Conservation (phyloP, 2,113 vertebrate genomes). For the Podarcis cretensis region DNA sequence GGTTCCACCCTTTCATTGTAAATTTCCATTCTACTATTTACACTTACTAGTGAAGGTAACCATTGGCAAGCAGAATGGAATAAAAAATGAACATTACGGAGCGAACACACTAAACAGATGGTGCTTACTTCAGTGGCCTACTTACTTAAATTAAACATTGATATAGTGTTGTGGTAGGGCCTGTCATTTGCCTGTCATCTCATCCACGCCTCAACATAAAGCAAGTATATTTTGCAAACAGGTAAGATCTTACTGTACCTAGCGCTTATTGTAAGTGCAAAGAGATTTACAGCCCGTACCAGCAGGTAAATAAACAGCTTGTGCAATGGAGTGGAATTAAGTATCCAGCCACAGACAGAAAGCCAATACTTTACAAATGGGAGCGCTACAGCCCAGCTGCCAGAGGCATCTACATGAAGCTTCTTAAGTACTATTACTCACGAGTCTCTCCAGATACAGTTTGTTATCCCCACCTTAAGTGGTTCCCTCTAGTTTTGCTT, state of each 20-base stretch:
- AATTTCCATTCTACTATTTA: slow-evolving; percentile 33
- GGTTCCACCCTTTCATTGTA: neutral
- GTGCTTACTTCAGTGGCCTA: slow-evolving; percentile 35
- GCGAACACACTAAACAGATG: slow-evolving; percentile 43
- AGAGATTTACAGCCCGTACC: slow-evolving; percentile 62
- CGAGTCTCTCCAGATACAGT: slow-evolving; percentile 57
- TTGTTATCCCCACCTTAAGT: slow-evolving; percentile 61
- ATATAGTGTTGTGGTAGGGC: neutral
- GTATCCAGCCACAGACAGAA: slow-evolving; percentile 66
- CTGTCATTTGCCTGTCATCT: slow-evolving; percentile 33
- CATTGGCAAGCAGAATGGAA: slow-evolving; percentile 30
- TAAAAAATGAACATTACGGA: slow-evolving; percentile 38
- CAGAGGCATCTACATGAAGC: slow-evolving; percentile 59
- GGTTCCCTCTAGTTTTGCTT: slow-evolving; percentile 55
- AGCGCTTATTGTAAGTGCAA: slow-evolving; percentile 53
- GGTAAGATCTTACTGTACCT: slow-evolving; percentile 42
- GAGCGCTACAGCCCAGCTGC: slow-evolving; percentile 29
- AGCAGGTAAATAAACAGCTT: slow-evolving; percentile 68
- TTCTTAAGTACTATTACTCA: slow-evolving; percentile 58
- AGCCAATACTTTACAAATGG: slow-evolving; percentile 72
- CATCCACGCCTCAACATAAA: neutral
- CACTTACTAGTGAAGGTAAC: slow-evolving; percentile 31
- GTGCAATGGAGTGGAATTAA: slow-evolving; percentile 64
- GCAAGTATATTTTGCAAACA: neutral
- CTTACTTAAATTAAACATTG: slow-evolving; percentile 33